Percentiles rank a stretch among this genome's conserved stretches.
phyloP scores from a whole-genome alignment of 2,113 vertebrate genomes.

The Engystomops pustulosus region DNA sequence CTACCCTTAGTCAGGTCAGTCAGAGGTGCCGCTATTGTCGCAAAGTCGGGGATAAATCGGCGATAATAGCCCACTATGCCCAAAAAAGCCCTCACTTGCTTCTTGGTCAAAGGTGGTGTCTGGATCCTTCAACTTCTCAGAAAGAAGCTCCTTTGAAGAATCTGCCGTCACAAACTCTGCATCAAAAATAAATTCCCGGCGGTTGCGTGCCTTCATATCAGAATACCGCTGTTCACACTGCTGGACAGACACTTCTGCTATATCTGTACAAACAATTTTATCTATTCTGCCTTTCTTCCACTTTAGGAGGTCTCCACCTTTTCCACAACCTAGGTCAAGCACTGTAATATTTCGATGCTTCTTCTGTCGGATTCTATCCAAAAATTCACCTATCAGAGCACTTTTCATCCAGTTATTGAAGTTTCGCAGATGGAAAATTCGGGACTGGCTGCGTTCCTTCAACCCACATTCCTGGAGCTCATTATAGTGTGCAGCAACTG shows the following conservation, averaged over 20 bases:
- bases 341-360: constrained; percentile 78
- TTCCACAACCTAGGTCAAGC: constrained; percentile 95
- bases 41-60: too few relatives aligned
- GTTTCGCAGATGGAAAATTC: constrained; percentile 94
- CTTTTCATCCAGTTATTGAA: constrained; percentile 99
- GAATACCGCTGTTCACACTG: constrained; percentile 91
- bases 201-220: constrained; percentile 84
- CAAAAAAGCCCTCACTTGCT: too few relatives aligned
- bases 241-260: constrained; percentile 90
- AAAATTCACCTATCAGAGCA: constrained; percentile 90
- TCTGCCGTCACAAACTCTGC: constrained; percentile 94
- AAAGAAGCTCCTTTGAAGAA: constrained; percentile 92
- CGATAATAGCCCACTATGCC: too few relatives aligned
- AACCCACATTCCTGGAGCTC: constrained; percentile 89
- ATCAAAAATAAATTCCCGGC: constrained; percentile 79
- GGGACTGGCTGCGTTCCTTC: constrained; percentile 85
- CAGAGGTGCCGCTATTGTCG: too few relatives aligned
- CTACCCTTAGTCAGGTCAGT: too few relatives aligned
- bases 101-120: too few relatives aligned
- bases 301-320: constrained; percentile 96
- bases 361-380: constrained; percentile 77
- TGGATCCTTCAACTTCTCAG: too few relatives aligned
- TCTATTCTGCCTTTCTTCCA: constrained; percentile 92
- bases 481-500: constrained; percentile 94
- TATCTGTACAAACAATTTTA: constrained; percentile 91